Base-by-base conservation (phyloP, 37 sponge, comb jelly and placozoan species). In the Halisarca cf. caerulea region DNA sequence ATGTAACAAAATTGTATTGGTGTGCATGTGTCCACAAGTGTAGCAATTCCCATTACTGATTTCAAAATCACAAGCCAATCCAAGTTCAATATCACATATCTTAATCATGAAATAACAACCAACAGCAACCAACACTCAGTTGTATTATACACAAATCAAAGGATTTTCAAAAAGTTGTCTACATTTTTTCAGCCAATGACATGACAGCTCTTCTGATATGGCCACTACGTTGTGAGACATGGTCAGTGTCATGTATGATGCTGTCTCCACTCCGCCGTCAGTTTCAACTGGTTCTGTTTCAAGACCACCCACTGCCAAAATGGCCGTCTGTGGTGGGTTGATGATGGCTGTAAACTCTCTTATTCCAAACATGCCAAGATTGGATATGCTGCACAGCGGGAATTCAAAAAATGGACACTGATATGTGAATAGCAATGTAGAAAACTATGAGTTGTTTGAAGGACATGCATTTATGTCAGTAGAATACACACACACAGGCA, bases 241-340 rank as follows among this genome's bases (percentile, higher is more conserved):
- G 1, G 77, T 74, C 23, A n/a, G 24, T 1, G 77, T 74, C 23
- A 41, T 74, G 77, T 23, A 43, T n/a, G 36, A 44, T 43, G 44
- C 36, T 74, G 77, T 74, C 45, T 17, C 25, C 24, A 74, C 42
- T 36, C 45, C 24, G 21, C 44, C 3, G 6, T 43, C 45, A n/a
- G 24, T 43, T 24, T 74, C 24, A 43, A 43, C 11, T 41, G 24
- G 42, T 15, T n/a, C 77, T n/a, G 45, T 21, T 40, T 74, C 77
- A 21, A 39, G 21, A 25, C 77, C 39, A 74, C 77, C 77, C 45
- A 74, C 77, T 14, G 77, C 44, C 45, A 74, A 74, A 74, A 74
- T 74, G 77, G 77, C 77, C 25, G 77, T 43, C 77, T 74, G 77
- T 40, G 77, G 77, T 8, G 77, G 77, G 45, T 74, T 74, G 42